Base-by-base conservation (phyloP, 1,140 invertebrate species). In the Lutraria rhynchaena region DNA sequence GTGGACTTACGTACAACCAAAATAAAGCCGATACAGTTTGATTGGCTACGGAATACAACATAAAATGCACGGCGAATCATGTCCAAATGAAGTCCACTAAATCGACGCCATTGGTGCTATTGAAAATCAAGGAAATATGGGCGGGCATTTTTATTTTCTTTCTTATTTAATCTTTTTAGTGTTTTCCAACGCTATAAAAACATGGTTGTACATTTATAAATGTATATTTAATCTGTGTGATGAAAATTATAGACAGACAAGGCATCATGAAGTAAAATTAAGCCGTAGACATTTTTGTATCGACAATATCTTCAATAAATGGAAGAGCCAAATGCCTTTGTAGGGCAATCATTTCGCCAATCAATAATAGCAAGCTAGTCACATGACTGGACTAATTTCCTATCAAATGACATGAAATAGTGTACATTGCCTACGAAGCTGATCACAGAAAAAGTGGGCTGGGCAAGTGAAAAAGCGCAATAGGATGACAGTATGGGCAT, bases 1-100 rank as follows among this genome's bases (percentile, higher is more conserved):
- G 94, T 95, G 94, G 93, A 95, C 95, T 95, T 95, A 95, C 95
- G 95, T 95, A 95, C 94, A 94, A 95, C 94, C 95, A 95, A 95
- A 89, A 87, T 85, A 84, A 85, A 88, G 87, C 88, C 83, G 81
- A 89, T 85, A 83, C 57, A 85, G 73, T 84, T 88, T 92, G 91
- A 92, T 92, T 92, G 91, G 91, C 87, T 92, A 90, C 90, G 88
- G 86, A 90, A 92, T 90, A 90, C 86, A 87, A 89, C 85, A 85
- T 87, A 87, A 88, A 90, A 89, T 89, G 89, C 89, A 89, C 94
- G 93, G 93, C 94, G 94, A 92, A 92, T 92, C 90, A 91, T 87
- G 89, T 87, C 83, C 86, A 82, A 86, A 88, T 87, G 87, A 82
- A 82, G 82, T 74, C 83, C 83, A 82, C 81, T 77, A 86, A 85